Evolutionary conservation across 1,140 invertebrate genomes (phyloP).

Genomic region (Drosophila tani): DNA sequence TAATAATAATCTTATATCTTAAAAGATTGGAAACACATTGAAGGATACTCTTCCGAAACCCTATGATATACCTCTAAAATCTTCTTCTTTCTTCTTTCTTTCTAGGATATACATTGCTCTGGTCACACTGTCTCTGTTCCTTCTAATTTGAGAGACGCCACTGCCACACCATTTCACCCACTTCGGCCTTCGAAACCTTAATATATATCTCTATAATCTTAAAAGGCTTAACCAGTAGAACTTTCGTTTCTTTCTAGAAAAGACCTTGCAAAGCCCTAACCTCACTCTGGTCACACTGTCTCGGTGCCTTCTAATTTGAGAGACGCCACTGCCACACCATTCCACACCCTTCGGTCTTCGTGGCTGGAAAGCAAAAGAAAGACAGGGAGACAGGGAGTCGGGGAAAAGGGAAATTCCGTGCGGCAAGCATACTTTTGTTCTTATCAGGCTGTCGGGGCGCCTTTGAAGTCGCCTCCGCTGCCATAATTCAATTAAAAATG

Average conservation of each 20-base stretch:
- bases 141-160: constrained; percentile 50
- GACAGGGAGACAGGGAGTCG: neutral
- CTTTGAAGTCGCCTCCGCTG: constrained; percentile 68
- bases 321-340: constrained; percentile 18
- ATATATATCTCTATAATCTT: neutral
- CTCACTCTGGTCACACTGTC: constrained; percentile 21
- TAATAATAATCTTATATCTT: too few relatives aligned
- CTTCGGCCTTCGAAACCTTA: neutral
- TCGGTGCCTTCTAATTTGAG: constrained; percentile 46
- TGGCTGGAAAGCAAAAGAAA: neutral
- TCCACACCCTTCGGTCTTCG: neutral
- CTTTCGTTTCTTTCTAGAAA: too few relatives aligned
- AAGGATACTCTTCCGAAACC: neutral
- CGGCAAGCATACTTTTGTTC: constrained; percentile 77
- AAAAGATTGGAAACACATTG: too few relatives aligned
- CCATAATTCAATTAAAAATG: constrained; percentile 80
- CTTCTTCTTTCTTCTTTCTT: too few relatives aligned
- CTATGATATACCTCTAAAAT: neutral
- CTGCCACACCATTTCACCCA: neutral
- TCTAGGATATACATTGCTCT: neutral
- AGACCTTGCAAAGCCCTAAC: neutral
- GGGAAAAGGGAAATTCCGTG: constrained; percentile 63
- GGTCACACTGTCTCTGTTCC: constrained; percentile 26
- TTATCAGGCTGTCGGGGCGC: constrained; percentile 65
- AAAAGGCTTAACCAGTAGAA: too few relatives aligned